Percentiles rank a stretch among this genome's conserved stretches.
phyloP scores from a whole-genome alignment of 1,140 invertebrate species.

The Wasmannia auropunctata region DNA sequence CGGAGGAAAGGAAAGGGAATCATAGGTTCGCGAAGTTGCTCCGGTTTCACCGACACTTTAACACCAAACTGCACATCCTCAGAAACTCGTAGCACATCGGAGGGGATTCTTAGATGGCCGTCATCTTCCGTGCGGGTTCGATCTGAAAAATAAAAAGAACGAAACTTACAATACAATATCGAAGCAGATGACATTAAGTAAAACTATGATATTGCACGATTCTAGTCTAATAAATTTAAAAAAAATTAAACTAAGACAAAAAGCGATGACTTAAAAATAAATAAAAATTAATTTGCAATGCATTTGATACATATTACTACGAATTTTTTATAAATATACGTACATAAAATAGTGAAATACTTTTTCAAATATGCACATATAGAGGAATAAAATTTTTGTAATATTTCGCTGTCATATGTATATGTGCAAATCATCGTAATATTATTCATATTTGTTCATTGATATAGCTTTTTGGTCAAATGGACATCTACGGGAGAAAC shows the following conservation, averaged over 20 bases:
- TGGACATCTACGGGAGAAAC: conserved; percentile 13
- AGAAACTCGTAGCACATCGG: conserved; percentile 56
- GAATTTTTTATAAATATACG: neutral
- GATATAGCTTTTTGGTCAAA: conserved; percentile 1
- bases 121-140: conserved; percentile 6
- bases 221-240: neutral
- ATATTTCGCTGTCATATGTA: neutral
- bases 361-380: neutral
- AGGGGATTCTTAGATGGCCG: conserved; percentile 42
- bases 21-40: conserved; percentile 61
- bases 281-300: no score
- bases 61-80: conserved; percentile 72
- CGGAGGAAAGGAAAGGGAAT: conserved; percentile 64
- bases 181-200: neutral
- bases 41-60: conserved; percentile 77
- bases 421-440: neutral
- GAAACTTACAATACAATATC: neutral
- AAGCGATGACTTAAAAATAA: neutral
- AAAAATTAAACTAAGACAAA: neutral
- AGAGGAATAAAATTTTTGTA: conserved; percentile 7
- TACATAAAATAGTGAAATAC: neutral
- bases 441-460: conserved; percentile 26
- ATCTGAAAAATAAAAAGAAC: conserved; percentile 56
- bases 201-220: neutral
- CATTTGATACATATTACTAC: neutral